A percentile compares a stretch with the other conserved stretches of the same genome.
Conservation (phyloP, 2,797 vertebrate genomes). For the Pangasius macronema region DNA sequence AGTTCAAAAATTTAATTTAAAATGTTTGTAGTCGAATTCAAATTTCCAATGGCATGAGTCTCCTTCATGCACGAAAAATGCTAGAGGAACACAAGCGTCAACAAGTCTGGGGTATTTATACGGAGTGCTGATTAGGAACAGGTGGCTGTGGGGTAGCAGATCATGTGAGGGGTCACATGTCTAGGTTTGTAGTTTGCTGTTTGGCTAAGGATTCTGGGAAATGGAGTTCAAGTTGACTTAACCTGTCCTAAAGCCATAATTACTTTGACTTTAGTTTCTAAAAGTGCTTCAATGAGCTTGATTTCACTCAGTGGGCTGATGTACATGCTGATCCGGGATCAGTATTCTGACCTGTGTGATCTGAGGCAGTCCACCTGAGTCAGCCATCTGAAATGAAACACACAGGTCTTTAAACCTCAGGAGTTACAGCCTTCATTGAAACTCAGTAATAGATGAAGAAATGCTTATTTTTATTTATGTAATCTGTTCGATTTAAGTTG, state of each 20-base stretch:
- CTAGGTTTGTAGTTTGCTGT: background rate
- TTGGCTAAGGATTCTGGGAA: background rate
- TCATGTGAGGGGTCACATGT: background rate
- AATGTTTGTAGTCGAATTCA: background rate
- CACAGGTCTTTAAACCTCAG: background rate
- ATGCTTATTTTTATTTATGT: background rate
- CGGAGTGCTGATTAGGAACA: background rate
- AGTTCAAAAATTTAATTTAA: background rate
- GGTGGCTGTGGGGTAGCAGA: background rate
- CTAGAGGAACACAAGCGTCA: background rate
- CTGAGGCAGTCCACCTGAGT: conserved; percentile 93
- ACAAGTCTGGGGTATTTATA: background rate
- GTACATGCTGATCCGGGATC: conserved; percentile 18
- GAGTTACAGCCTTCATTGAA: background rate
- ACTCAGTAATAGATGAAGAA: background rate
- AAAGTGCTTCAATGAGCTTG: background rate
- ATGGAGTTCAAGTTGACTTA: background rate
- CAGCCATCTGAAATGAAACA: conserved; percentile 83
- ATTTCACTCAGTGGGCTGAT: background rate
- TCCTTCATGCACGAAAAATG: background rate
- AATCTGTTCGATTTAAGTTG: background rate
- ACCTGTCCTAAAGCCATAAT: background rate
- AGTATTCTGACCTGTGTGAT: conserved; percentile 90
- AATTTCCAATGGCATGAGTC: background rate
- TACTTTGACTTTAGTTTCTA: background rate